Percentiles rank a stretch among this genome's conserved stretches.
These are phyloP conservation scores for Pangasius krempfi DNA, from an alignment of 2,797 vertebrate species.

Conservation along the genomic window DNA sequence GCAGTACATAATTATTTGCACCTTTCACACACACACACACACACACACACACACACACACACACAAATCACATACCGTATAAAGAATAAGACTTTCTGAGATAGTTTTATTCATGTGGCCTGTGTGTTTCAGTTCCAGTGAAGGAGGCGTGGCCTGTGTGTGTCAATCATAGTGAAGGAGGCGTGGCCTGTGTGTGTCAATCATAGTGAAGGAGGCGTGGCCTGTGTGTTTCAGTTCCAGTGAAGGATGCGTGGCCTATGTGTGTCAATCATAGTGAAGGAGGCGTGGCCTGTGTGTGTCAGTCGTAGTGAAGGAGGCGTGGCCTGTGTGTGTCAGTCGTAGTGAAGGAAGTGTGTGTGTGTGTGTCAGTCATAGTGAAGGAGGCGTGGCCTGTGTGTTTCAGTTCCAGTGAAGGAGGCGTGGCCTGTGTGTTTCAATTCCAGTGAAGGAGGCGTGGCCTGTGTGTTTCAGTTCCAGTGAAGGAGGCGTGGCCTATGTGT, in stretches of 20 bases:
- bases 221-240: too few species aligned
- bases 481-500: neutral
- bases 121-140: neutral
- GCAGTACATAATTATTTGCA: neutral
- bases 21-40: neutral
- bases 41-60: too few species aligned
- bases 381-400: neutral
- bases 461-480: neutral
- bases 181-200: too few species aligned
- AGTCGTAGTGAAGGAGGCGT: too few species aligned
- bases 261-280: too few species aligned
- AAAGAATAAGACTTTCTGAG: neutral
- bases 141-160: too few species aligned
- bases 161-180: too few species aligned
- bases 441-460: neutral
- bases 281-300: too few species aligned
- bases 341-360: neutral
- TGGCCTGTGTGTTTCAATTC: neutral
- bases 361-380: too few species aligned
- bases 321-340: neutral
- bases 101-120: neutral
- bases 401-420: neutral
- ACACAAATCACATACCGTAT: neutral
- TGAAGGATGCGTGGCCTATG: too few species aligned
- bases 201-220: too few species aligned